Evolutionary conservation across 2,888 invertebrate genomes (phyloP).

Genomic region (Scotopteryx bipunctaria): DNA sequence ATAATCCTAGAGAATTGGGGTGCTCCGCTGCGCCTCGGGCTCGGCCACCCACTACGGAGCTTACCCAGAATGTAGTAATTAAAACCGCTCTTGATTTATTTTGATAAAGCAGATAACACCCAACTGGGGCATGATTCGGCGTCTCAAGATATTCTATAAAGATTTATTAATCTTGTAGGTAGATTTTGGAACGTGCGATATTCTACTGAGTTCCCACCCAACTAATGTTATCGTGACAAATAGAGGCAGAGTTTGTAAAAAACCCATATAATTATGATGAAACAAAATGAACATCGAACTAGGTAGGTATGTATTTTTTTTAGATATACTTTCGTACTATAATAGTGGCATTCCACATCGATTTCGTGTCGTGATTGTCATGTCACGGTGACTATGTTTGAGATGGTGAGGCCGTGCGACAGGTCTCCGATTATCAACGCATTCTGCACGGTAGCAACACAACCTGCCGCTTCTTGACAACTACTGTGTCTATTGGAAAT

Average conservation of each 20-base stretch:
- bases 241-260: not conserved
- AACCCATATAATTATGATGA: not conserved
- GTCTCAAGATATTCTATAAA: slow-evolving; percentile 45
- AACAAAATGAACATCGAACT: not conserved
- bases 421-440: slow-evolving; percentile 79
- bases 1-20: slow-evolving; percentile 53
- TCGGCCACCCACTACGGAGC: slow-evolving; percentile 65
- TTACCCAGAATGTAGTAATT: slow-evolving; percentile 61
- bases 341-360: slow-evolving; percentile 37
- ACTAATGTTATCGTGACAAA: not conserved
- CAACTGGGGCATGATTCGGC: slow-evolving; percentile 47
- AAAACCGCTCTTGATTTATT: slow-evolving; percentile 63
- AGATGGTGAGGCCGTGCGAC: slow-evolving; percentile 73
- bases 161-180: slow-evolving; percentile 39
- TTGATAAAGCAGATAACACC: slow-evolving; percentile 59
- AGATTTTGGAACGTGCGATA: slow-evolving; percentile 27
- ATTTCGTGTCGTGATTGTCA: slow-evolving; percentile 56
- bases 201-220: no score
- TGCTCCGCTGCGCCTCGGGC: slow-evolving; percentile 50
- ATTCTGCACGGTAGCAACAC: slow-evolving; percentile 66
- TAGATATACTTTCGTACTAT: slow-evolving; percentile 16
- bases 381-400: slow-evolving; percentile 51
- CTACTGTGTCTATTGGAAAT: slow-evolving; percentile 35
- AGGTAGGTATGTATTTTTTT: no score
- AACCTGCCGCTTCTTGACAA: slow-evolving; percentile 33